These are phyloP conservation scores for Trichoplusia ni DNA, from an alignment of 1,140 invertebrate genomes.

Conservation along the genomic window DNA sequence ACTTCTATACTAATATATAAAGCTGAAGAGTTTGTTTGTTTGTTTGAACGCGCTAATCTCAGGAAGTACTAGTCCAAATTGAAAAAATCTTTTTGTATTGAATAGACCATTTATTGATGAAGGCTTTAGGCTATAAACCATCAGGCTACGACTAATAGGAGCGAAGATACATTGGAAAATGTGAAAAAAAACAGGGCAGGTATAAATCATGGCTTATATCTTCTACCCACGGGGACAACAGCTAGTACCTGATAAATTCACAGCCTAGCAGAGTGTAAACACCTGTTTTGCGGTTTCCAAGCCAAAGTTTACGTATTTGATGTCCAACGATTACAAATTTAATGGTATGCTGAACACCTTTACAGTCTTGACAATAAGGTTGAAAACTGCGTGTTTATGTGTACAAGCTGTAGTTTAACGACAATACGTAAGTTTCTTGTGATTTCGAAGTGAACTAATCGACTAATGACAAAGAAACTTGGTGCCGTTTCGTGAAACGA, in stretches of 20 bases:
- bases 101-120: no score
- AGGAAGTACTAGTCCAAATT: no score
- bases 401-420: conserved; percentile 15
- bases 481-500: conserved; percentile 36
- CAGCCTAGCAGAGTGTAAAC: conserved; percentile 29
- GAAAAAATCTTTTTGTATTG: no score
- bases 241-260: conserved; percentile 20
- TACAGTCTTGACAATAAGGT: not conserved
- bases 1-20: no score
- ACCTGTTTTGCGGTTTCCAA: conserved; percentile 54
- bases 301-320: conserved; percentile 23
- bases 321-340: not conserved
- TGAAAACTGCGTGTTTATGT: not conserved
- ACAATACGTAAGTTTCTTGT: conserved; percentile 44
- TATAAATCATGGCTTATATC: no score
- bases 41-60: no score
- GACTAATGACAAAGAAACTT: conserved; percentile 53
- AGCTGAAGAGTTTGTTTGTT: no score
- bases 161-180: no score
- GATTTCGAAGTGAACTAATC: conserved; percentile 53
- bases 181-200: no score
- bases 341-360: not conserved
- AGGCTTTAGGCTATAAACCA: no score
- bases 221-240: no score
- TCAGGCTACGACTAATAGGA: no score